phyloP scores from a whole-genome alignment of 2,888 invertebrate genomes.

The Tetheella fluctuosa region DNA sequence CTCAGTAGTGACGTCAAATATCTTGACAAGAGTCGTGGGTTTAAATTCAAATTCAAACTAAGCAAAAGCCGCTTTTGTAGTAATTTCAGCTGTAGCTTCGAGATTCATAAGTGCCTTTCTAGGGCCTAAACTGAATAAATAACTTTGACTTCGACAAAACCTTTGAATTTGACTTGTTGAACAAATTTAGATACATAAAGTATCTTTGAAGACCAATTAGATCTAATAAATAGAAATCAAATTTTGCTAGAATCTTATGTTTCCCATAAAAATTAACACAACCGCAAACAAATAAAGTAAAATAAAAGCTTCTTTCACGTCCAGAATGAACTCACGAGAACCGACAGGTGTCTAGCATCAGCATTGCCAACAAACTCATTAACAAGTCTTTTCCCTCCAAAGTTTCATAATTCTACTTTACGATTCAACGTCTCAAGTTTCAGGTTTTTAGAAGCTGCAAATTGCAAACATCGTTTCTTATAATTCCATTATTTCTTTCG shows the following conservation, averaged over 20 bases:
- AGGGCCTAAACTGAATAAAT: no score
- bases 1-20: no score
- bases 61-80: no score
- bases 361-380: conserved; percentile 30
- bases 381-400: conserved; percentile 28
- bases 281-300: not conserved
- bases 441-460: conserved; percentile 11
- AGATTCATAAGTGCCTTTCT: no score
- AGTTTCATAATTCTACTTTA: conserved; percentile 15
- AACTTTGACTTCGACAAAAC: no score
- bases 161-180: no score
- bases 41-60: no score
- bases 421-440: conserved; percentile 15
- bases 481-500: not conserved
- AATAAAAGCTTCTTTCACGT: conserved; percentile 19
- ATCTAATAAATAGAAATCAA: not conserved
- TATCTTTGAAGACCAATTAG: no score
- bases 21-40: no score
- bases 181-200: no score
- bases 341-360: conserved; percentile 27
- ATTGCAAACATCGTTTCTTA: not conserved
- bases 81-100: no score
- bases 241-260: not conserved
- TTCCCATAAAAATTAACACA: not conserved
- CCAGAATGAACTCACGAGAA: conserved; percentile 29